phyloP scores from a whole-genome alignment of 2,113 vertebrate species.

The Amblyopsis rosae region DNA sequence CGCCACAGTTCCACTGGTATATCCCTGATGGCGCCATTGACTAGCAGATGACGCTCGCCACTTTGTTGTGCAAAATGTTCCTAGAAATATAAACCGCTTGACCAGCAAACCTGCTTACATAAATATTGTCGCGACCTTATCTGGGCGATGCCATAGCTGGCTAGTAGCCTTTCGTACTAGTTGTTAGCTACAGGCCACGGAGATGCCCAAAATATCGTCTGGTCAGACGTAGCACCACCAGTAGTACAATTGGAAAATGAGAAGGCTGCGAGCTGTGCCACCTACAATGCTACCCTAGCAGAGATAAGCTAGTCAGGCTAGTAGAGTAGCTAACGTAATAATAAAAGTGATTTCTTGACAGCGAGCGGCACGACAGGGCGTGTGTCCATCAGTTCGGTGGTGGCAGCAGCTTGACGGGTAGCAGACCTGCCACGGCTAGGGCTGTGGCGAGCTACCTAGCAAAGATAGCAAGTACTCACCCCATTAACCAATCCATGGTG shows the following conservation, averaged over 20 bases:
- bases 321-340: not conserved
- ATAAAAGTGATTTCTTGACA: not conserved
- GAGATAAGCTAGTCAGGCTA: conserved; percentile 60
- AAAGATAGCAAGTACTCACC: conserved; percentile 77
- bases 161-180: not conserved
- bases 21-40: conserved; percentile 41
- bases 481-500: conserved; percentile 90
- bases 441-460: conserved; percentile 39
- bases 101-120: conserved; percentile 2
- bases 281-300: conserved; percentile 37
- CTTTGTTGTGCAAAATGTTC: conserved; percentile 25
- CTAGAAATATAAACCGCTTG: conserved; percentile 34
- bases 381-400: not conserved
- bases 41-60: conserved; percentile 47
- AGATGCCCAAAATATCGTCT: conserved; percentile 24
- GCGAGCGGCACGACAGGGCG: conserved; percentile 17
- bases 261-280: conserved; percentile 46
- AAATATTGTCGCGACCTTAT: conserved; percentile 23
- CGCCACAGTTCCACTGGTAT: conserved; percentile 15
- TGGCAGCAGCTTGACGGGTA: conserved; percentile 23
- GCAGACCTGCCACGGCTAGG: conserved; percentile 31
- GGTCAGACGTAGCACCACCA: conserved; percentile 22
- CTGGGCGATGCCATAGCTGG: conserved; percentile 22
- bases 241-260: conserved; percentile 12
- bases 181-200: conserved; percentile 10